phyloP scores from a whole-genome alignment of 2,113 vertebrate genomes.

The Tympanuchus pallidicinctus region DNA sequence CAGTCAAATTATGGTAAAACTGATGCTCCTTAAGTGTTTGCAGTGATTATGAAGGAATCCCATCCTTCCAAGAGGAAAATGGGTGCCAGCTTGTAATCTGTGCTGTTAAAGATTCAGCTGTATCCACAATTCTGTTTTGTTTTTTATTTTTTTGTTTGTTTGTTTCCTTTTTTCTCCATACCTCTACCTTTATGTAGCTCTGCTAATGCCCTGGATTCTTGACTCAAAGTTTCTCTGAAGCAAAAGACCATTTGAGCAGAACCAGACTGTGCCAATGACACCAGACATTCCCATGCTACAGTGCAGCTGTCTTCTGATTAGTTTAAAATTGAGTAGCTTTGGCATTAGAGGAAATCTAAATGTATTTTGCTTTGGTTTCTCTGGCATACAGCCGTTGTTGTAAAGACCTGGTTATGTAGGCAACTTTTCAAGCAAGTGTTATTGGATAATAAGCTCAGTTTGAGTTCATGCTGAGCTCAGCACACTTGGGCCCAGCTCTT shows the following conservation, averaged over 20 bases:
- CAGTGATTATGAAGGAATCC: neutral
- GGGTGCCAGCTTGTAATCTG: rapidly evolving
- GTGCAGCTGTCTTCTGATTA: neutral
- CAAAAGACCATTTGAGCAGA: neutral
- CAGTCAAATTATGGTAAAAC: neutral
- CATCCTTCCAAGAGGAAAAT: neutral
- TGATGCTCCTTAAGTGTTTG: neutral
- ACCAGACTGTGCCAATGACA: neutral
- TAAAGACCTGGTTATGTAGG: neutral
- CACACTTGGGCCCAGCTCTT: neutral
- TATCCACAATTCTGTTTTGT: neutral
- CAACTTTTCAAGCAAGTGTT: neutral
- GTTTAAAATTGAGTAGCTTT: neutral
- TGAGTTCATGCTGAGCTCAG: neutral
- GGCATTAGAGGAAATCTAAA: neutral
- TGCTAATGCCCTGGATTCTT: neutral
- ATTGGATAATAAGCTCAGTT: neutral
- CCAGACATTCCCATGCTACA: rapidly evolving
- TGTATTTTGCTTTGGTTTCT: neutral
- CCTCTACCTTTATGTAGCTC: neutral
- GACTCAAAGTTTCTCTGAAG: neutral
- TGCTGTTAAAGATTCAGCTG: neutral
- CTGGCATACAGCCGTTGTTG: neutral
- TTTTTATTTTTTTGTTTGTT: too few species aligned
- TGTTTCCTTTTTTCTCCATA: neutral